Percentiles rank a stretch among this genome's conserved stretches.
Evolutionary conservation across 2,113 vertebrate genomes (phyloP).

Genomic region (Talpa occidentalis): DNA sequence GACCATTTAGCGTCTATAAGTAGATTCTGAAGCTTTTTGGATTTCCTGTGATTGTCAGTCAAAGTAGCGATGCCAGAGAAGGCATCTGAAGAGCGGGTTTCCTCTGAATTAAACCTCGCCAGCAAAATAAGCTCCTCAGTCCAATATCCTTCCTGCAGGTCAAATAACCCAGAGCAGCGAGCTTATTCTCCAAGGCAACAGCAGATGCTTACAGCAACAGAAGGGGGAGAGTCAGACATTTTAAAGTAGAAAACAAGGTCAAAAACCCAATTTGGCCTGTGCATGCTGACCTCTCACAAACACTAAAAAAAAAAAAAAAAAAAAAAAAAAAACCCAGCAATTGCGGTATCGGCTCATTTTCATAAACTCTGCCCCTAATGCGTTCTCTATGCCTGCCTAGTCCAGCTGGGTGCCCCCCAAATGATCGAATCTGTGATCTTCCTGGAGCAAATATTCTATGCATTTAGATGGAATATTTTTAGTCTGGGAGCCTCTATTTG

Average conservation of each 20-base stretch:
- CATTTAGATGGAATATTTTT: slow-evolving; percentile 52
- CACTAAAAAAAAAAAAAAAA: slow-evolving; percentile 19
- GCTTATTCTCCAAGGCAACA: slow-evolving; percentile 65
- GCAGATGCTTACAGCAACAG: slow-evolving; percentile 42
- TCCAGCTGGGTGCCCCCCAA: background rate
- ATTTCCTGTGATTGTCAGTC: background rate
- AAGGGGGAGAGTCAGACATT: slow-evolving; percentile 32
- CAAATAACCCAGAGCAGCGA: slow-evolving; percentile 8
- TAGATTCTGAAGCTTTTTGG: background rate
- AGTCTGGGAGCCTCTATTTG: slow-evolving; percentile 36
- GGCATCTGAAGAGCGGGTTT: background rate
- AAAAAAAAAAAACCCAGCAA: too few species aligned
- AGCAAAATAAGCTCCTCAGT: slow-evolving; percentile 14
- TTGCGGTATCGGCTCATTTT: slow-evolving; percentile 16
- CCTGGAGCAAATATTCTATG: background rate
- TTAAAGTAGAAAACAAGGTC: slow-evolving; percentile 72
- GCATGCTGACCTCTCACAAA: slow-evolving; percentile 30
- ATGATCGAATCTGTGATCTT: slow-evolving; percentile 34
- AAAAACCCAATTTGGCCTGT: slow-evolving; percentile 4
- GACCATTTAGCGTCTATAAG: background rate
- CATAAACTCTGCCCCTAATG: background rate
- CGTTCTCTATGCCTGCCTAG: background rate
- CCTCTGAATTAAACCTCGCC: slow-evolving; percentile 21
- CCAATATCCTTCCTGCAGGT: background rate
- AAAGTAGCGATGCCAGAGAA: background rate